A percentile compares a stretch with the other conserved stretches of the same genome.
Evolutionary conservation across 1,140 invertebrate species (phyloP).

Genomic region (Aphelinus atriplicis): DNA sequence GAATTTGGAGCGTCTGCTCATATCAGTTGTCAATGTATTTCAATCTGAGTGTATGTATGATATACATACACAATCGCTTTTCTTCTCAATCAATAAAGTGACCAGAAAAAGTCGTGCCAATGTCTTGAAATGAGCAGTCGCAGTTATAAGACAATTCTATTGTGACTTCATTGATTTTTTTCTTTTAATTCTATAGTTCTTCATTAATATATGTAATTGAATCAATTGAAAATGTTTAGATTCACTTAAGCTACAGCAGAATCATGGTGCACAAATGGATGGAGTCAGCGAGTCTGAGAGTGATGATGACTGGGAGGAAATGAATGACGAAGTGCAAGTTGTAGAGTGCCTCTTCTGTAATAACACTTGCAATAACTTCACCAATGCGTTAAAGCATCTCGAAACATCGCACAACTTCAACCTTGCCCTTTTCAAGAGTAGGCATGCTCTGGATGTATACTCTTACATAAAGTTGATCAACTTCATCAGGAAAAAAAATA

Average conservation of each 20-base stretch:
- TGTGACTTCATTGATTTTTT: background rate
- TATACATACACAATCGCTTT: constrained; percentile 22
- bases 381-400: constrained; percentile 66
- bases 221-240: background rate
- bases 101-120: background rate
- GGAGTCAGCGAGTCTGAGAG: constrained; percentile 60
- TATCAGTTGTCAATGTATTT: background rate
- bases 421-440: constrained; percentile 73
- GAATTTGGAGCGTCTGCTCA: background rate
- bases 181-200: background rate
- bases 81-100: constrained; percentile 27
- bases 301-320: constrained; percentile 66
- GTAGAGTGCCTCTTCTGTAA: constrained; percentile 70
- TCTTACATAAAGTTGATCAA: constrained; percentile 90
- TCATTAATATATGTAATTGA: constrained; percentile 10
- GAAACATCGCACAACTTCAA: constrained; percentile 74
- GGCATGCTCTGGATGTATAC: constrained; percentile 83
- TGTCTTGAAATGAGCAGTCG: background rate
- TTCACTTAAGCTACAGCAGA: background rate
- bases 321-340: constrained; percentile 55
- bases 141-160: background rate
- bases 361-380: constrained; percentile 56
- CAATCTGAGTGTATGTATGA: background rate
- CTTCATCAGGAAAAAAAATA: constrained; percentile 78
- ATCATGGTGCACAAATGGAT: constrained; percentile 42